Evolutionary conservation across 2,797 vertebrate species (phyloP), one percentile per base, ranked within the genome.

Genomic region (Leuciscus waleckii): DNA sequence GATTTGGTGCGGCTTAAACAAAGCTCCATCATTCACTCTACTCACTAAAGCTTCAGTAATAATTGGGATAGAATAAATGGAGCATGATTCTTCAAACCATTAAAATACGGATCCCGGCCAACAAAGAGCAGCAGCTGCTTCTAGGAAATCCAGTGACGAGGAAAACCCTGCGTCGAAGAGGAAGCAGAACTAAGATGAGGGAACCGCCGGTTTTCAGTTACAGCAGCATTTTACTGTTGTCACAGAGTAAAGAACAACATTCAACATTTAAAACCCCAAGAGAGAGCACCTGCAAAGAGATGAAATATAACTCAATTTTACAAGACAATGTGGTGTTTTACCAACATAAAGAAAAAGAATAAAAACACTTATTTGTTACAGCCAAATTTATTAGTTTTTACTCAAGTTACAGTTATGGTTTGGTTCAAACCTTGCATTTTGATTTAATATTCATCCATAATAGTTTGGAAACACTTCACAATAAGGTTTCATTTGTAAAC

Each of bases 51-150:
- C 93, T 93, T 95, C 92, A 89, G 92, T 94, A 93, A 93, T 94
- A 94, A 95, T 93, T 94, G 92, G 91, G 92, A 93, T 94, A 89
- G 91, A 91, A 94, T 93, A 94, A 95, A 95, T 95, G 93, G 92
- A 92, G 91, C 93, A 89, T 93, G 91, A 91, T 92, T 95, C 92
- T 83, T 89, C 85, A 87, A 92, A 89, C 90, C 89, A 84, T 90
- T 83, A 82, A 81, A 56, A 74, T 86, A 35, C 51, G 41, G 71
- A 82, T 71, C 54, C 7, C 8, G 23, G 41, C 68, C 56, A 85
- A 85, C 85, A 37, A 35, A 73, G 26, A 46, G 61, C 69, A 63
- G 46, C n/a, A 74, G 37, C 54, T 82, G 37, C 17, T 41, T 71
- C 37, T 29, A 63, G 14, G n/a, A 74, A 87, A 84, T 81, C 49